Base-by-base conservation (phyloP, 2,888 invertebrate species). In the Lasius fuliginosus region DNA sequence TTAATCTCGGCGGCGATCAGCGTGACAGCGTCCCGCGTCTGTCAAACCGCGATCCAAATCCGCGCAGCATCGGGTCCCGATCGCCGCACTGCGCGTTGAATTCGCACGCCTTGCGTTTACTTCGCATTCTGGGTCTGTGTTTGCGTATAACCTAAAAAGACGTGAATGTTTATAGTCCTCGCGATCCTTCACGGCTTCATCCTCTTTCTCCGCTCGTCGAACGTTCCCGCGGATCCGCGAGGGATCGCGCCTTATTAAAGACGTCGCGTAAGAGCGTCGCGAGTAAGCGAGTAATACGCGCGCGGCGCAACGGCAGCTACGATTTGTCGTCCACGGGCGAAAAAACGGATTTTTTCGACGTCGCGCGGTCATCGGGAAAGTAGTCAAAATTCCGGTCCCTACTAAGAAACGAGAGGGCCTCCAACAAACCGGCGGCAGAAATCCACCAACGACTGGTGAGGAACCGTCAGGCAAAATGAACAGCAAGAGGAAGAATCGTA, bases 401-500 rank as follows among this genome's bases (percentile, higher is more conserved):
- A 97, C 97, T 96, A 97, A 96, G 96, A 97, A 97, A 96, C 96
- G 96, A 96, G 97, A 97, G 96, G 96, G 97, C 96, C 97, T 97
- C 97, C 97, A 96, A 96, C 96, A 96, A 95, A 96, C 96, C 96
- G 97, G 97, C 95, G 95, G 95, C 93, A 95, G 94, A 94, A 94
- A 92, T 91, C 92, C 92, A 92, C 90, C 93, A 86, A 88, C 90
- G 90, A 91, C 92, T 92, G 93, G 92, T 92, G 92, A 94, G 89
- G 92, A 94, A 91, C 83, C 91, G 62, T 92, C 92, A 95, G 95
- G 95, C 94, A 97, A 96, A 95, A 97, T 97, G 97, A 98, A 97
- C 95, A 97, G 96, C 95, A 98, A 98, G 96, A 97, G 97, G 95
- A 98, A 98, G 96, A 97, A 97, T 96, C 97, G 98, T 95, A 97